phyloP scores from a whole-genome alignment of 1,140 invertebrate species.

The Lasioglossum baleicum region DNA sequence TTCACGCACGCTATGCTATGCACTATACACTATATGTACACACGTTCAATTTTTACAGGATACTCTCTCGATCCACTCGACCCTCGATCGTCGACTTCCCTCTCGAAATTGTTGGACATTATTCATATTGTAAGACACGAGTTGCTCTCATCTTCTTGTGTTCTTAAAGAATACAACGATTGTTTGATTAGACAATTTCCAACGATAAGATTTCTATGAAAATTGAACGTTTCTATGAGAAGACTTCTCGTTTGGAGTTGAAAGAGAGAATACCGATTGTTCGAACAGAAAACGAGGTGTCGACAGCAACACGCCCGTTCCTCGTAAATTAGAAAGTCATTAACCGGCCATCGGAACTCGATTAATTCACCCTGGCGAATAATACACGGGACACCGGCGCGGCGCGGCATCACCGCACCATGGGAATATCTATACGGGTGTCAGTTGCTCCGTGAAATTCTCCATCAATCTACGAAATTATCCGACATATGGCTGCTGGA shows the following conservation, averaged over 20 bases:
- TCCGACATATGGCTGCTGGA: constrained; percentile 68
- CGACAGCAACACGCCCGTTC: constrained; percentile 8
- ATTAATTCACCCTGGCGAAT: constrained; percentile 65
- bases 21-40: not conserved
- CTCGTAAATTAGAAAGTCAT: constrained; percentile 69
- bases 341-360: constrained; percentile 59
- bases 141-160: too few relatives aligned
- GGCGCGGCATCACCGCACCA: constrained; percentile 11
- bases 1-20: constrained; percentile 19
- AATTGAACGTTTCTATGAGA: too few relatives aligned
- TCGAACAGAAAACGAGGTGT: constrained; percentile 21
- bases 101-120: not conserved
- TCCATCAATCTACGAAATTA: constrained; percentile 73
- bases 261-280: too few relatives aligned
- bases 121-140: not conserved
- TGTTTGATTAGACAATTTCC: too few relatives aligned
- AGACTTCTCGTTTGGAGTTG: too few relatives aligned
- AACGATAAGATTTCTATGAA: too few relatives aligned
- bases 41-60: constrained; percentile 8
- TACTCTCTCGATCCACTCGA: not conserved
- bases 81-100: too few relatives aligned
- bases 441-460: constrained; percentile 76
- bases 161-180: too few relatives aligned
- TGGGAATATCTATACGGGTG: constrained; percentile 65
- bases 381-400: constrained; percentile 41